phyloP scores from a whole-genome alignment of 2,797 vertebrate species.

The Pristis pectinata region DNA sequence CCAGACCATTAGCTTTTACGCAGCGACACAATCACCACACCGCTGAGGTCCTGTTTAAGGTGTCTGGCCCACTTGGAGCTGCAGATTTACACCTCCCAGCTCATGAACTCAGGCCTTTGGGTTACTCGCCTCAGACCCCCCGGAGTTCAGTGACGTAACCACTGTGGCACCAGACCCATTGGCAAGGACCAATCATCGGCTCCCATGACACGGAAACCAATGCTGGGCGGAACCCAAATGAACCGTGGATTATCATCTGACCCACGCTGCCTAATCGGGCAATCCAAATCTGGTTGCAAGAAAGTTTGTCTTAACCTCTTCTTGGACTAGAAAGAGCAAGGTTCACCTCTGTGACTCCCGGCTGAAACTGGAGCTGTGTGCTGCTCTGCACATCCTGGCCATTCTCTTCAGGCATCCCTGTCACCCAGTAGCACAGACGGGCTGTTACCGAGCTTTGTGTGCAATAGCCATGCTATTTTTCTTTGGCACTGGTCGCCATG shows the following conservation, averaged over 20 bases:
- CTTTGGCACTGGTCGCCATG: not conserved
- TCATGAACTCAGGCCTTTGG: no score
- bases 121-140: no score
- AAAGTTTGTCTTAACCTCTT: not conserved
- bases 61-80: no score
- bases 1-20: no score
- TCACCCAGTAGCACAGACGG: conserved; percentile 8
- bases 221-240: not conserved
- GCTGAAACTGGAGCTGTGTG: not conserved
- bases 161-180: no score
- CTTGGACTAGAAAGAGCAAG: not conserved
- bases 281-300: not conserved
- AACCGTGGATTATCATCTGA: not conserved
- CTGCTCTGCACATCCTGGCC: not conserved
- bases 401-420: not conserved
- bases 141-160: no score
- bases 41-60: no score
- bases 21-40: no score
- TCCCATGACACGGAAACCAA: not conserved
- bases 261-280: not conserved
- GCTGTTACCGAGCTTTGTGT: conserved; percentile 1
- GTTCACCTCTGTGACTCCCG: not conserved
- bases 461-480: conserved; percentile 33
- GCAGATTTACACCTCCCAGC: no score
- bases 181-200: not conserved